Percentiles rank a stretch among this genome's conserved stretches.
Evolutionary conservation across 1,140 invertebrate species (phyloP).

Genomic region (Pomacea maculata): DNA sequence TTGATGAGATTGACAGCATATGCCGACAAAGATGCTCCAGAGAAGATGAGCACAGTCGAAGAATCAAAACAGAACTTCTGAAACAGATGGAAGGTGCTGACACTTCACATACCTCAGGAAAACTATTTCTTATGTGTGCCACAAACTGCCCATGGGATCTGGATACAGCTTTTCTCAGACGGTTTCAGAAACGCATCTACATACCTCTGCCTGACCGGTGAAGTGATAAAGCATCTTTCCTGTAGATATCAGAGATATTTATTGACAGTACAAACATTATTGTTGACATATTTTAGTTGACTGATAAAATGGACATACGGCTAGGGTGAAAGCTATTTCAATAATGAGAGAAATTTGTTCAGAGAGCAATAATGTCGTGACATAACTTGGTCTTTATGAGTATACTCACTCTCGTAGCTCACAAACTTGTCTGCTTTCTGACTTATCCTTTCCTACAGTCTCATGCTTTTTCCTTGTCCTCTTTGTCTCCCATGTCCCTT

Average conservation of each 20-base stretch:
- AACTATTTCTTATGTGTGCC: slow-evolving; percentile 70
- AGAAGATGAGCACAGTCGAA: slow-evolving; percentile 69
- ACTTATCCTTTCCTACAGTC: too few relatives aligned
- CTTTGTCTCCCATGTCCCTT: too few relatives aligned
- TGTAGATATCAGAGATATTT: neutral
- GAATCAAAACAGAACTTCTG: slow-evolving; percentile 71
- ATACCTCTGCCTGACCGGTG: slow-evolving; percentile 70
- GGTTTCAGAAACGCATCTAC: slow-evolving; percentile 72
- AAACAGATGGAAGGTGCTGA: slow-evolving; percentile 68
- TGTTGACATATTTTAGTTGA: neutral
- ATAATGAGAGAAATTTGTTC: too few relatives aligned
- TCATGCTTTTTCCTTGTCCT: too few relatives aligned
- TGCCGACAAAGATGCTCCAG: slow-evolving; percentile 66
- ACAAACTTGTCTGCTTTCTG: too few relatives aligned
- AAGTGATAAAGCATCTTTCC: neutral
- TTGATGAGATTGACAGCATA: slow-evolving; percentile 73
- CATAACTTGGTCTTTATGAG: too few relatives aligned
- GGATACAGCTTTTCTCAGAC: slow-evolving; percentile 71
- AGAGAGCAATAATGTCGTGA: too few relatives aligned
- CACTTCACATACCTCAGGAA: slow-evolving; percentile 45
- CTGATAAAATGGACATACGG: too few relatives aligned
- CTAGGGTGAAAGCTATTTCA: too few relatives aligned
- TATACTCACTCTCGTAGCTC: too few relatives aligned
- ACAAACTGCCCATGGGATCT: slow-evolving; percentile 77
- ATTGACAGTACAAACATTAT: neutral